Conservation (phyloP, 2,113 vertebrate genomes). For the Elachura formosa region DNA sequence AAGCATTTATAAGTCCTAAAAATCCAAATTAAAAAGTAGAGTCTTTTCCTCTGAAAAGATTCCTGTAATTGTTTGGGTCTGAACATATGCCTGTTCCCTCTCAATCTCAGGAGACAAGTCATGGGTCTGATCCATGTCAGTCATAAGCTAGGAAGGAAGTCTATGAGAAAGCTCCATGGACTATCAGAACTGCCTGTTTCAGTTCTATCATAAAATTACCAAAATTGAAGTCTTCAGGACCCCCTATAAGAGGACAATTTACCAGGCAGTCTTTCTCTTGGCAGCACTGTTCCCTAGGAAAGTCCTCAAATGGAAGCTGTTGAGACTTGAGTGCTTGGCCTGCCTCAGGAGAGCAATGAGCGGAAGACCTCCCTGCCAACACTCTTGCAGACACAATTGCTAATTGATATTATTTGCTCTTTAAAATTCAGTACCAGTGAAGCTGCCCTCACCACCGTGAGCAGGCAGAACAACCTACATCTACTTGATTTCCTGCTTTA, state of each 20-base stretch:
- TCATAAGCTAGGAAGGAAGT: neutral
- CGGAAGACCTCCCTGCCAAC: conserved; percentile 22
- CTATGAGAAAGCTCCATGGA: neutral
- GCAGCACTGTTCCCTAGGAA: neutral
- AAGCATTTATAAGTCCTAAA: neutral
- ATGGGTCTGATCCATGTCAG: neutral
- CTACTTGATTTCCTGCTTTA: conserved; percentile 67
- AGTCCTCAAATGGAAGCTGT: neutral
- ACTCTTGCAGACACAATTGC: neutral
- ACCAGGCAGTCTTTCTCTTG: neutral
- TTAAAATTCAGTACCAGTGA: conserved; percentile 50
- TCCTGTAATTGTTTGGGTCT: neutral
- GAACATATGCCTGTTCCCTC: neutral
- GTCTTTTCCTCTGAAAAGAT: neutral
- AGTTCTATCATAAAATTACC: conserved; percentile 21
- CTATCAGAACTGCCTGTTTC: neutral
- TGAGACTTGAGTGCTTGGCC: conserved; percentile 17
- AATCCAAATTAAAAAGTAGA: neutral
- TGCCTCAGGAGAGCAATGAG: neutral
- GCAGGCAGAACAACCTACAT: conserved; percentile 41
- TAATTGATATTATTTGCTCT: conserved; percentile 54
- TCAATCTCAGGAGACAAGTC: neutral
- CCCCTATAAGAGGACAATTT: neutral
- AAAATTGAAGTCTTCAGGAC: neutral
- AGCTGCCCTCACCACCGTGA: conserved; percentile 7